Conservation (phyloP, 2,797 vertebrate species). For the Potorous gilbertii region DNA sequence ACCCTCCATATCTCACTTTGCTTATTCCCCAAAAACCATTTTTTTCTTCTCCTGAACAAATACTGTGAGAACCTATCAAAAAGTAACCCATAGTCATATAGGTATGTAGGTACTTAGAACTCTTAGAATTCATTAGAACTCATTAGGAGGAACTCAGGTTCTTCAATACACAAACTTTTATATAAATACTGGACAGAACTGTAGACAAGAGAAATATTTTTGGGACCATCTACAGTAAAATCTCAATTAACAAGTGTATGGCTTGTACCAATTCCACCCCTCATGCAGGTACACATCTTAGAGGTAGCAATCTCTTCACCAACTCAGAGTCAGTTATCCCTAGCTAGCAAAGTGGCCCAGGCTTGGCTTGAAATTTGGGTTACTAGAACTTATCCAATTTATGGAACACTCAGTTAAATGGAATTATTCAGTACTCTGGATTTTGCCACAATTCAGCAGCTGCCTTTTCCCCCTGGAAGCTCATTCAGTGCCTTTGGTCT, state of each 20-base stretch:
- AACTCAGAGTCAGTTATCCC: not conserved
- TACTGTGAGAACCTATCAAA: not conserved
- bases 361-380: not conserved
- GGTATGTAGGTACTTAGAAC: not conserved
- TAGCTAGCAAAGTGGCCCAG: not conserved
- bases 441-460: not conserved
- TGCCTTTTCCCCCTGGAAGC: not conserved
- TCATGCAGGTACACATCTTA: not conserved
- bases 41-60: not conserved
- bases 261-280: not conserved
- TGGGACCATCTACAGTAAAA: constrained; percentile 12
- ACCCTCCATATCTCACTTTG: not conserved
- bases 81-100: not conserved
- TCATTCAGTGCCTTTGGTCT: not conserved
- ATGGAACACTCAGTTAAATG: not conserved
- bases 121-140: too few species aligned
- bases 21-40: not conserved
- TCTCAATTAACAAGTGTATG: not conserved
- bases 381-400: not conserved
- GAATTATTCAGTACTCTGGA: not conserved
- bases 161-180: not conserved
- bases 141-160: not conserved
- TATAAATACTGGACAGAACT: constrained; percentile 41
- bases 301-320: not conserved
- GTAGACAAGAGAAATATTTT: constrained; percentile 33